phyloP scores from a whole-genome alignment of 2,113 vertebrate genomes.

The Psephotus haematonotus region DNA sequence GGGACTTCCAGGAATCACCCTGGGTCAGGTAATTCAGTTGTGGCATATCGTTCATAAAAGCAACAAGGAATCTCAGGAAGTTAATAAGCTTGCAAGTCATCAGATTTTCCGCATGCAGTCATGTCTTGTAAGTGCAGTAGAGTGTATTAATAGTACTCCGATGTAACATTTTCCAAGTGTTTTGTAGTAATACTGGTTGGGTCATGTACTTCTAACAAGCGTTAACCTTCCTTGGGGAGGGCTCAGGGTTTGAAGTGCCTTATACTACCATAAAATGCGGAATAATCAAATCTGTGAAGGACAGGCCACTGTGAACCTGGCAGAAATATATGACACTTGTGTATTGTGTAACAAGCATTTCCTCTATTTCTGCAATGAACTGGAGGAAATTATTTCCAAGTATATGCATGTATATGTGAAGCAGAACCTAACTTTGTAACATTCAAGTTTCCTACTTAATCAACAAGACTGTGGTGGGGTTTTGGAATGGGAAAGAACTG shows the following conservation, averaged over 20 bases:
- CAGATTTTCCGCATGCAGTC: constrained; percentile 2
- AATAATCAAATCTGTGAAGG: constrained; percentile 34
- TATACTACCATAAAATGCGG: background rate
- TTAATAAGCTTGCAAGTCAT: constrained; percentile 18
- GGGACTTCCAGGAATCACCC: background rate
- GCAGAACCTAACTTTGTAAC: background rate
- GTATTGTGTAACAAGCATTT: background rate
- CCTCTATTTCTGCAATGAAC: background rate
- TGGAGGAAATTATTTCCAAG: background rate
- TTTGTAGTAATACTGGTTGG: constrained; percentile 35
- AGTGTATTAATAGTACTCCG: constrained; percentile 44
- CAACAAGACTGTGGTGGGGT: accelerated
- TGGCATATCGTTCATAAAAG: background rate
- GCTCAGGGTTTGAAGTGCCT: constrained; percentile 14
- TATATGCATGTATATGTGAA: background rate
- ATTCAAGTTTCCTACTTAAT: background rate
- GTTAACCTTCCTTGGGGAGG: background rate
- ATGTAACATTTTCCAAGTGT: constrained; percentile 52
- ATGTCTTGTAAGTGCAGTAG: constrained; percentile 1
- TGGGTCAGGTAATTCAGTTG: background rate
- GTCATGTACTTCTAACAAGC: constrained; percentile 27
- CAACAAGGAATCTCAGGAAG: background rate
- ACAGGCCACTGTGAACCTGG: background rate
- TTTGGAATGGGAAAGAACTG: background rate
- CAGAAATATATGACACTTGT: background rate